phyloP scores from a whole-genome alignment of 2,113 vertebrate genomes.

The Baryphthengus martii region DNA sequence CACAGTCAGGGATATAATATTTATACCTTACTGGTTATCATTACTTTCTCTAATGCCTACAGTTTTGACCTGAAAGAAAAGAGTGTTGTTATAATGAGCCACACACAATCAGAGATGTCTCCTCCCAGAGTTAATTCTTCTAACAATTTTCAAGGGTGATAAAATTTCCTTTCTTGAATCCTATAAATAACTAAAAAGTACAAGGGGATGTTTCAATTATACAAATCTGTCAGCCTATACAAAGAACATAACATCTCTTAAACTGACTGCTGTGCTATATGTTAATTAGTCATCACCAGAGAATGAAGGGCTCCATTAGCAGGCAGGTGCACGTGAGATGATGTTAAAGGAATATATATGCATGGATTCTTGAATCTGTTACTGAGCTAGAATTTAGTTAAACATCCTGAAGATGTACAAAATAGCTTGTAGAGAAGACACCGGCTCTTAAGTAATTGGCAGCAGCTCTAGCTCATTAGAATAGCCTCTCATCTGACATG shows the following conservation, averaged over 20 bases:
- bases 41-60: not conserved
- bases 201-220: conserved; percentile 6
- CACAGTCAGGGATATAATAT: not conserved
- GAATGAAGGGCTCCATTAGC: conserved; percentile 52
- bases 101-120: not conserved
- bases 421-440: conserved; percentile 33
- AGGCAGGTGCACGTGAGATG: not conserved
- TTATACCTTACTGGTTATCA: not conserved
- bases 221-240: not conserved
- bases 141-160: conserved; percentile 6
- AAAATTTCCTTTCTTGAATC: not conserved
- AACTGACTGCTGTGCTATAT: conserved; percentile 45
- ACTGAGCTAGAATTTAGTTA: conserved; percentile 64
- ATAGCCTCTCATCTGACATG: conserved; percentile 70
- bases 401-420: conserved; percentile 66
- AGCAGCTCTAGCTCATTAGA: conserved; percentile 70
- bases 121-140: not conserved
- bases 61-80: not conserved
- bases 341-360: conserved; percentile 15
- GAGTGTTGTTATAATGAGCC: not conserved
- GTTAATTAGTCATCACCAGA: conserved; percentile 69
- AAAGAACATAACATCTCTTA: conserved; percentile 32
- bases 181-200: conserved; percentile 14
- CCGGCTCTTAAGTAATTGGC: conserved; percentile 72
- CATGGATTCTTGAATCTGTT: conserved; percentile 20